phyloP scores from a whole-genome alignment of 2,888 invertebrate species.

The Hypercompe scribonia region DNA sequence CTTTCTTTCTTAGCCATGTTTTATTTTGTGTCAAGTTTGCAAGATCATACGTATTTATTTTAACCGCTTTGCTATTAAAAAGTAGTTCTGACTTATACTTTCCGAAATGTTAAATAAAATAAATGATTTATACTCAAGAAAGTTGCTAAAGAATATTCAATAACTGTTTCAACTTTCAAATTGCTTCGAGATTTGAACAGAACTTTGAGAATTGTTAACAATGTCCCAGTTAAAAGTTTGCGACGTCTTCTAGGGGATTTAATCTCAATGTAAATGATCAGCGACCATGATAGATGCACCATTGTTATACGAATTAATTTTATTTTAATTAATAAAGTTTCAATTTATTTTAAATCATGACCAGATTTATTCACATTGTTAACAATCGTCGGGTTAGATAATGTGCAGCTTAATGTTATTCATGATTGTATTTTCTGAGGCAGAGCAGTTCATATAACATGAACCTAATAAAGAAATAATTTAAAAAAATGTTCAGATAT shows the following conservation, averaged over 20 bases:
- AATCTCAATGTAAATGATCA: background rate
- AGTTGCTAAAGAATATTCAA: background rate
- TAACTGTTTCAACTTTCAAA: background rate
- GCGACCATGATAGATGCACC: background rate
- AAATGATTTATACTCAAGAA: background rate
- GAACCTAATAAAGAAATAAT: too few species aligned
- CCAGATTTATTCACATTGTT: background rate
- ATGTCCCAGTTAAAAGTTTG: constrained; percentile 1
- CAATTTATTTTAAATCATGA: background rate
- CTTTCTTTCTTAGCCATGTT: background rate
- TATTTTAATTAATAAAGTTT: background rate
- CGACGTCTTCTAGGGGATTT: background rate
- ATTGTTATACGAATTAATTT: background rate
- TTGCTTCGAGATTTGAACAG: background rate
- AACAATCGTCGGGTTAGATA: background rate
- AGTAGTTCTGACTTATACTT: too few species aligned
- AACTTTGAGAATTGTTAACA: background rate
- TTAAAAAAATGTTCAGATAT: background rate
- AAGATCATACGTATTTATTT: background rate
- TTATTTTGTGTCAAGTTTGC: background rate
- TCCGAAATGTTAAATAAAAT: background rate
- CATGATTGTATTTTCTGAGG: background rate
- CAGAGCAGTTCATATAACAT: too few species aligned
- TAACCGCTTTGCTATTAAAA: too few species aligned
- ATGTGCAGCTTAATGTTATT: background rate